Percentiles rank a stretch among this genome's conserved stretches.
Evolutionary conservation across 2,113 vertebrate genomes (phyloP).

Genomic region (Mus musculus): DNA sequence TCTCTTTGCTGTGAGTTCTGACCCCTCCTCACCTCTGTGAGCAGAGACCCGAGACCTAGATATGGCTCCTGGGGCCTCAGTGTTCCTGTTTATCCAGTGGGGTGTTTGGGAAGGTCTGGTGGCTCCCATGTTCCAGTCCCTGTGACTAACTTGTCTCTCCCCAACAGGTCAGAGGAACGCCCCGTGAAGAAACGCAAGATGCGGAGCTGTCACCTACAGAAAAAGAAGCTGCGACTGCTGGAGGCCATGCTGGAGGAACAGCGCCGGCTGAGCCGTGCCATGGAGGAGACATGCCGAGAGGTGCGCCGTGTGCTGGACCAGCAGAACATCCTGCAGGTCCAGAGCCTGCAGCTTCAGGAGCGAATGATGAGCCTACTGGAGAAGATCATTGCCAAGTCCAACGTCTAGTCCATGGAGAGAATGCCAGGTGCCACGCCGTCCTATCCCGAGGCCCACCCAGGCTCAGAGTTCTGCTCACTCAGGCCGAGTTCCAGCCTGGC

Average conservation of each 20-base stretch:
- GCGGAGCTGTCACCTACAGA: slow-evolving; percentile 89
- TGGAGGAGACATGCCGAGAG: slow-evolving; percentile 97
- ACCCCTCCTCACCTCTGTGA: not conserved
- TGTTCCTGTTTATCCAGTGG: not conserved
- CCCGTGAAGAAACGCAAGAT: slow-evolving; percentile 90
- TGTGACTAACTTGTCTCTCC: accelerated
- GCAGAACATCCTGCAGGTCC: slow-evolving; percentile 97
- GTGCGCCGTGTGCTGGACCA: slow-evolving; percentile 95
- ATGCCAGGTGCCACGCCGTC: not conserved
- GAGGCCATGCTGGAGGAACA: slow-evolving; percentile 97
- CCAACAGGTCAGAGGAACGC: slow-evolving; percentile 90
- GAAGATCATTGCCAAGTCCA: slow-evolving; percentile 93
- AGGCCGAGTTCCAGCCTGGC: not conserved
- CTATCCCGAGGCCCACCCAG: not conserved
- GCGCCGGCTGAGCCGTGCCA: slow-evolving; percentile 91
- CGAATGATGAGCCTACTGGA: slow-evolving; percentile 98
- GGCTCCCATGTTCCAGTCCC: not conserved
- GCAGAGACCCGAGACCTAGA: not conserved
- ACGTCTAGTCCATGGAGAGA: slow-evolving; percentile 72
- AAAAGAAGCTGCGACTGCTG: slow-evolving; percentile 94
- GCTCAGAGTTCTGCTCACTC: too few relatives aligned
- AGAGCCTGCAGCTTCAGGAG: slow-evolving; percentile 97
- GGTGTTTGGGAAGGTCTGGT: not conserved
- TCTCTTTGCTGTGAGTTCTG: not conserved
- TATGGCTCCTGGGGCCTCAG: not conserved